A percentile compares a stretch with the other conserved stretches of the same genome.
Evolutionary conservation across 1,140 invertebrate genomes (phyloP).

Genomic region (Ceratina japonica): DNA sequence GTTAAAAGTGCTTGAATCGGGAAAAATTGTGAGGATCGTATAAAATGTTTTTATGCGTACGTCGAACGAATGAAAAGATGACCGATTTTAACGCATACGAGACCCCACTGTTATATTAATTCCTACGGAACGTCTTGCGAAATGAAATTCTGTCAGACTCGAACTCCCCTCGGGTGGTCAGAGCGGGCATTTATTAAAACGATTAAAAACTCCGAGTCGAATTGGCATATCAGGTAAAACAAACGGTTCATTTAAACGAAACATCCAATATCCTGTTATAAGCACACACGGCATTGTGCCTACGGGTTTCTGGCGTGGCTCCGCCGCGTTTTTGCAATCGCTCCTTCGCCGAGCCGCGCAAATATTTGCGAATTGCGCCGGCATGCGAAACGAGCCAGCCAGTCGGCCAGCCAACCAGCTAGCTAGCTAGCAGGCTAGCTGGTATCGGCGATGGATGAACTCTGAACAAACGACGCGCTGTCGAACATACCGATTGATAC

Average conservation of each 20-base stretch:
- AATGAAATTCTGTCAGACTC: no score
- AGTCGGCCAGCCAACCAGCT: slow-evolving; percentile 10
- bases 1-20: no score
- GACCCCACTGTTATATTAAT: no score
- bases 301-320: slow-evolving; percentile 17
- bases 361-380: slow-evolving; percentile 43
- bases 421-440: no score
- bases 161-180: neutral
- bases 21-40: no score
- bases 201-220: neutral
- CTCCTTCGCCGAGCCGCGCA: slow-evolving; percentile 34
- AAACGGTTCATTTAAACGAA: slow-evolving; percentile 36
- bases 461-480: slow-evolving; percentile 23
- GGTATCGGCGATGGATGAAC: slow-evolving; percentile 18
- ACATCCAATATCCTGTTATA: slow-evolving; percentile 45
- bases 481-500: slow-evolving; percentile 4
- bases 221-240: neutral
- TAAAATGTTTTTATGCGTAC: no score
- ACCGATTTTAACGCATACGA: no score
- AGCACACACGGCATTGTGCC: neutral
- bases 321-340: slow-evolving; percentile 37
- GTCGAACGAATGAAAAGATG: no score
- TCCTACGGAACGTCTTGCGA: no score
- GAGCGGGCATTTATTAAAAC: neutral
- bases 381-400: slow-evolving; percentile 31